phyloP scores from a whole-genome alignment of 2,113 vertebrate genomes.

The Bubo bubo region DNA sequence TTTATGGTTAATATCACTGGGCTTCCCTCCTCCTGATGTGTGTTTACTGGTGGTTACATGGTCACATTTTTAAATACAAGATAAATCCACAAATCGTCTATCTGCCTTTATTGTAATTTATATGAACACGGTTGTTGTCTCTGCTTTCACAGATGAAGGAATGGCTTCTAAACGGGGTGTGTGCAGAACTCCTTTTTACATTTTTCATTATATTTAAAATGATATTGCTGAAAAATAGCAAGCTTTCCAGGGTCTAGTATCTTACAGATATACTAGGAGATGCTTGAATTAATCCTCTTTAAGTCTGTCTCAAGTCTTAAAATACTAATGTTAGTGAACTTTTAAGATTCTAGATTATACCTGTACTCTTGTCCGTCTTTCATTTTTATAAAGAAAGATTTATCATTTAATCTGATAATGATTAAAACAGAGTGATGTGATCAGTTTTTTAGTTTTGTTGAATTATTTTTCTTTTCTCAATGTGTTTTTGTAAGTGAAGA shows the following conservation, averaged over 20 bases:
- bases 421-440: background rate
- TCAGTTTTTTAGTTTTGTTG: background rate
- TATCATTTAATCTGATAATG: background rate
- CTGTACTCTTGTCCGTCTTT: background rate
- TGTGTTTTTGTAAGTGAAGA: background rate
- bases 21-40: background rate
- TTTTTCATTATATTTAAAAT: background rate
- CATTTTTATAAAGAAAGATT: background rate
- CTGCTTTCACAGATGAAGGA: background rate
- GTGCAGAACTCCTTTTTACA: background rate
- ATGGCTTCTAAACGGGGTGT: background rate
- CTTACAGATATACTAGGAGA: background rate
- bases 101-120: background rate
- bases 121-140: background rate
- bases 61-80: background rate
- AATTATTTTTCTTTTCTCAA: background rate
- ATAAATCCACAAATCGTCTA: background rate
- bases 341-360: background rate
- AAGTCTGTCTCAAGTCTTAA: background rate
- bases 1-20: background rate
- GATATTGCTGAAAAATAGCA: background rate
- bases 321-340: background rate
- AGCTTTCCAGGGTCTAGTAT: background rate
- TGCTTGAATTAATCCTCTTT: background rate
- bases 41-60: background rate